These are phyloP conservation scores for Procambarus virginalis DNA, from an alignment of 1,140 invertebrate species.

Conservation along the genomic window DNA sequence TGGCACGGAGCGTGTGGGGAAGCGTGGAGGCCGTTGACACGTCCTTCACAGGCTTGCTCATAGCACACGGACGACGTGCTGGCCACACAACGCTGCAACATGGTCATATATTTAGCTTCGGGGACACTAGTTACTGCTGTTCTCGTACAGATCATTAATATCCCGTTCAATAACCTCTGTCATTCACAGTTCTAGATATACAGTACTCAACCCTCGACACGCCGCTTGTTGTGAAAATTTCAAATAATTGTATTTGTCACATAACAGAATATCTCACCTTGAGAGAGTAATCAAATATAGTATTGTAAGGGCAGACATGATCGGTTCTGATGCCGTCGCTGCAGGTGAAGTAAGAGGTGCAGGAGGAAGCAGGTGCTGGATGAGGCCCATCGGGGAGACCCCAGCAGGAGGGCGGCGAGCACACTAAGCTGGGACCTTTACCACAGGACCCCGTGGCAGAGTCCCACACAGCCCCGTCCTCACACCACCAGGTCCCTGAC, in stretches of 20 bases:
- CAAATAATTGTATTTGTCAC: too few species aligned
- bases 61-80: conserved; percentile 72
- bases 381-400: conserved; percentile 65
- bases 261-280: conserved; percentile 39
- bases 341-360: conserved; percentile 68
- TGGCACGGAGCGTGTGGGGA: conserved; percentile 72
- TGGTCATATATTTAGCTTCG: neutral
- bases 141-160: too few species aligned
- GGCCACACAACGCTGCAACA: conserved; percentile 69
- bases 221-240: too few species aligned
- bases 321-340: conserved; percentile 63
- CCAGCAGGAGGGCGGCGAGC: conserved; percentile 66
- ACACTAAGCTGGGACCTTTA: conserved; percentile 42
- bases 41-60: conserved; percentile 74
- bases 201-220: too few species aligned
- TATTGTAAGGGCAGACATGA: conserved; percentile 61
- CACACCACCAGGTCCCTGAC: conserved; percentile 47
- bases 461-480: conserved; percentile 60
- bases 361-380: conserved; percentile 63
- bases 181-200: too few species aligned
- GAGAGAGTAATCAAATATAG: conserved; percentile 66
- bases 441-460: conserved; percentile 65
- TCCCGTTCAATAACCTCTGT: too few species aligned
- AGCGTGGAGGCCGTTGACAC: conserved; percentile 72
- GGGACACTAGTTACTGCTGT: neutral